Evolutionary conservation across 1,140 invertebrate species (phyloP), one percentile per base, ranked within the genome.

Genomic region (Aculops lycopersici): DNA sequence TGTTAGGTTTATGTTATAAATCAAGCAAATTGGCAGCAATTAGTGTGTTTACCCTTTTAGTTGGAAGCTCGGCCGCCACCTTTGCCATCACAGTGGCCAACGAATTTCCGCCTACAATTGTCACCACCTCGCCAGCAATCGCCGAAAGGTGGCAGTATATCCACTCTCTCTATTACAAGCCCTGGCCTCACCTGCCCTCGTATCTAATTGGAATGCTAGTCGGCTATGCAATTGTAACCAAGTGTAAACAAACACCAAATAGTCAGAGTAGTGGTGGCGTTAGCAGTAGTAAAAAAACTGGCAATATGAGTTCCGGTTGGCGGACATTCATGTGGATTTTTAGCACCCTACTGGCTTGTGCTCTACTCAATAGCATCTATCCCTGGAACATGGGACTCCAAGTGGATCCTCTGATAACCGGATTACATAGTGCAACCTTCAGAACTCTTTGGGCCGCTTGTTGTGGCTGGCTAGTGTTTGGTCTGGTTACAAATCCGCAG

Each of bases 1-100:
- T 56, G 12, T 19, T 56, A 8, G 8, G n/a, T n/a, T n/a, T 31
- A 8, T 31, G n/a, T 31, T 31, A 8, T 8, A 8, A n/a, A 8
- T 8, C 24, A 8, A 8, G 8, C 8, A 31, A 31, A n/a, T 8
- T 31, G 24, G 24, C 24, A 31, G 24, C 24, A 8, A 31, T 31
- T n/a, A n/a, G 8, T n/a, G 24, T 31, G 24, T n/a, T n/a, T n/a
- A n/a, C n/a, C n/a, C 24, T 31, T 8, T 8, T n/a, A 8, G n/a
- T 31, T n/a, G n/a, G 8, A 31, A 31, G 24, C 24, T 8, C 8
- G 8, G 8, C n/a, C 24, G 24, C n/a, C 8, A 8, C 8, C 24
- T 8, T n/a, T n/a, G 8, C n/a, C 8, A 31, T 31, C 8, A 8
- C 24, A n/a, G 8, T 8, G 8, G 24, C 24, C 8, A 42, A 42